Base-by-base conservation (phyloP, 2,888 invertebrate species). In the Rhyacophila evoluta region DNA sequence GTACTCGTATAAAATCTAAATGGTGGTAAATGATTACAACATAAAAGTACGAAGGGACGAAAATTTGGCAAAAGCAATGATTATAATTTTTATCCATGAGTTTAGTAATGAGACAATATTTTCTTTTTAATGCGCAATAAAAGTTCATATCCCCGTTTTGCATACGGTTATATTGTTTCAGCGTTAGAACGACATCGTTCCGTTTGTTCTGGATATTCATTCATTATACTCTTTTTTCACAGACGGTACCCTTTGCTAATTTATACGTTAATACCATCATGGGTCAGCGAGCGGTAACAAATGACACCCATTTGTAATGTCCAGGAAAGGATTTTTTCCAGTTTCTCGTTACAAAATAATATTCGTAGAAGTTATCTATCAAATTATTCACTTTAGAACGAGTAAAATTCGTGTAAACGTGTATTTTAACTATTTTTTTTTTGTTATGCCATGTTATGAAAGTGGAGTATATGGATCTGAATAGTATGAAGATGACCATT, bases 221-320 rank as follows among this genome's bases (percentile, higher is more conserved):
- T 55, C 55, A 55, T 55, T 55, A 55, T 55, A 25, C 55, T 55
- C 55, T 55, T 72, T 72, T 72, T 72, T 36, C 72, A 37, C 36
- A 37, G 36, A 36, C 29, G 36, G 37, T 36, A 72, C 55, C 72
- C 72, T 67, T 72, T 15, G 72, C 67, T 77, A 77, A 77, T 77
- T 77, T 77, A 69, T 72, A 72, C 72, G 72, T 67, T 77, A 67
- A 72, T 77, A 72, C 72, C 72, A 38, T 67, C 72, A 36, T 39
- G 77, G 77, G 77, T 77, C 77, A 77, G 77, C 55, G 72, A 25
- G 72, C 67, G 72, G 15, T 72, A 27, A 77, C 72, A 77, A 77
- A 77, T 77, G 72, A 55, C 67, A 10, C 19, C 67, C 72, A 72
- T 77, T 77, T 72, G 72, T 77, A 72, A 72, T 72, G 77, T 67